Conservation (phyloP, 2,888 invertebrate species). For the Synanthedon vespiformis region DNA sequence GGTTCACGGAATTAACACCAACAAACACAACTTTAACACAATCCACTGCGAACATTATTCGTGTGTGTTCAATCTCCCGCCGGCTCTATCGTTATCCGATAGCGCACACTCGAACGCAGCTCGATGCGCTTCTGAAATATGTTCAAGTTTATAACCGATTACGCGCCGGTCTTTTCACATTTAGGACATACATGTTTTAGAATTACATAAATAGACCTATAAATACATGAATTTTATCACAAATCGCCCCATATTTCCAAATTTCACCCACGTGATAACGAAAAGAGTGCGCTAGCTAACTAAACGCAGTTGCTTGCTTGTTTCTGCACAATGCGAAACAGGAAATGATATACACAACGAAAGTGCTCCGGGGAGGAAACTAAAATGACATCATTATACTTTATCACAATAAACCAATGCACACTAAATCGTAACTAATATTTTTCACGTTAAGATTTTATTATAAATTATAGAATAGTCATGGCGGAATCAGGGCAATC, state of each 20-base stretch:
- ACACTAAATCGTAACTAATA: too few species aligned
- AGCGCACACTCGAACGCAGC: constrained; percentile 27
- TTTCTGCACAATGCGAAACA: constrained; percentile 57
- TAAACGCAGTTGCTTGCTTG: constrained; percentile 59
- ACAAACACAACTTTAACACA: constrained; percentile 33
- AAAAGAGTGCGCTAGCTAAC: constrained; percentile 45
- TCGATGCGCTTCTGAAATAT: constrained; percentile 57
- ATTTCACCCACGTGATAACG: constrained; percentile 69
- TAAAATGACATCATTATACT: constrained; percentile 10
- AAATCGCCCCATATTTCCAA: constrained; percentile 40
- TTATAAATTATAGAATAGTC: constrained; percentile 28
- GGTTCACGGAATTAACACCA: constrained; percentile 38
- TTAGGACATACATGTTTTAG: constrained; percentile 17
- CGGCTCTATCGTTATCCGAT: constrained; percentile 43
- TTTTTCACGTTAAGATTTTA: constrained; percentile 13
- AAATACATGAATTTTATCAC: constrained; percentile 19
- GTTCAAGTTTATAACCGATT: constrained; percentile 35
- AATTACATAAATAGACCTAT: constrained; percentile 10
- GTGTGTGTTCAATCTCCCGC: constrained; percentile 37
- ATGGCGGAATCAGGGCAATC: constrained; percentile 66
- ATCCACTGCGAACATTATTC: constrained; percentile 28
- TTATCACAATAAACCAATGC: constrained; percentile 3
- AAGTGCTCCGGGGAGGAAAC: constrained; percentile 28
- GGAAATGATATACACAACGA: constrained; percentile 56
- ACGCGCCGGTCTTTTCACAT: constrained; percentile 43